phyloP scores from a whole-genome alignment of 2,888 invertebrate genomes.

The Troglohyphantes excavatus region DNA sequence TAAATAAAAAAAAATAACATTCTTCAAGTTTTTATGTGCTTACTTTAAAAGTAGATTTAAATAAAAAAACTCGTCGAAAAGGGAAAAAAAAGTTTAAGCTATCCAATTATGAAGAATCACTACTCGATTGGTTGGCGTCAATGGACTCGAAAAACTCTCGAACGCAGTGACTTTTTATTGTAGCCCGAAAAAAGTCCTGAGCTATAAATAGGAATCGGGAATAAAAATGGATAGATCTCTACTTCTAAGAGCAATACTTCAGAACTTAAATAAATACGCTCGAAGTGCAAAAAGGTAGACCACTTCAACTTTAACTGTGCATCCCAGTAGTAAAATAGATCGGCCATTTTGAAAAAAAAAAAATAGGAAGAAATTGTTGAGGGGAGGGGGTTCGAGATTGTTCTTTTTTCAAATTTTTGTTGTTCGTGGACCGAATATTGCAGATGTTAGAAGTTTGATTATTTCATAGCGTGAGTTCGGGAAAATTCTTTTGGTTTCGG shows the following conservation, averaged over 20 bases:
- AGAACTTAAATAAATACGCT: constrained; percentile 38
- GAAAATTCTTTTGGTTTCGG: neutral
- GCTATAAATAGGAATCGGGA: neutral
- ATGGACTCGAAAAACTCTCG: too few species aligned
- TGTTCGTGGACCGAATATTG: neutral
- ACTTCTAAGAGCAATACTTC: constrained; percentile 37
- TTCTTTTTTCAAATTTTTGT: neutral
- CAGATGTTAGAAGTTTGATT: constrained; percentile 13
- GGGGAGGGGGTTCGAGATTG: neutral
- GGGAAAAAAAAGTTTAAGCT: too few species aligned
- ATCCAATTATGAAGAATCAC: too few species aligned
- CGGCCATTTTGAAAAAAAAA: neutral
- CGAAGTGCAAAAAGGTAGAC: constrained; percentile 9
- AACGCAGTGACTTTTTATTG: too few species aligned
- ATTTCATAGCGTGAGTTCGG: neutral
- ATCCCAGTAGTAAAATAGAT: neutral
- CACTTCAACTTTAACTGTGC: neutral
- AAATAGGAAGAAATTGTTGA: neutral
- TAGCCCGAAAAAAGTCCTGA: neutral
- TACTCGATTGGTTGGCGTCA: too few species aligned
- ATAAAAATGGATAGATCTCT: neutral
- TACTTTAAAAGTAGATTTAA: too few species aligned
- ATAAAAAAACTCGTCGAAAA: too few species aligned
- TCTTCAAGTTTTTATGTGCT: too few species aligned
- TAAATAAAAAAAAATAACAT: too few species aligned